Evolutionary conservation across 1,140 invertebrate genomes (phyloP), one percentile per base, ranked within the genome.

Genomic region (Orchestia grillus): DNA sequence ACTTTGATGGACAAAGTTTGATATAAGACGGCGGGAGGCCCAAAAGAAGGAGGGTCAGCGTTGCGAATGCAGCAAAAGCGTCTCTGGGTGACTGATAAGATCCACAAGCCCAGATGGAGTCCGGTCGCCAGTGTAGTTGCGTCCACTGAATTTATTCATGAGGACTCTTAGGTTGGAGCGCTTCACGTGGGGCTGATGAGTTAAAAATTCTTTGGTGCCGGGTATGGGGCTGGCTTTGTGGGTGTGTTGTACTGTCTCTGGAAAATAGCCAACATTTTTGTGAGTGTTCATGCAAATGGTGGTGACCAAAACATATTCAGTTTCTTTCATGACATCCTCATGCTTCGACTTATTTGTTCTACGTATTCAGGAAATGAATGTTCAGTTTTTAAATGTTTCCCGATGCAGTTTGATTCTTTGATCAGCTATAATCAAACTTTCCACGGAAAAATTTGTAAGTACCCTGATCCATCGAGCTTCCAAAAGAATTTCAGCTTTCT

Each of bases 1-100:
- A 47, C 43, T 94, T 47, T 47, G 44, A 94, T 94, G 92, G 92
- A 94, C 43, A 94, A 94, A 94, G 92, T 94, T 94, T 94, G 92
- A 94, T 94, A 94, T 94, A 94, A 94, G 92, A 94, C 44, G 92
- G 47, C 92, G 8, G 92, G 44, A 94, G 16, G 43, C 6, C 92
- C 92, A 4, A 94, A 44, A 44, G 40, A 47, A 47, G 11, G 44
- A 94, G 11, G 44, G 44, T 44, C 40, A 6, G 44, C 92, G 43
- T 45, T 94, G 92, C 88, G 88, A 90, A 90, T 90, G 88, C 88
- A 42, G 88, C 43, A 42, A 41, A 41, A 90, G 88, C 88, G 88
- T 42, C 88, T 41, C 88, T 1, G 43, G 28, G 42, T 90, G 88
- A 90, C 88, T 41, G 88, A 90, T 90, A 90, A 90, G 88, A 41